phyloP scores from a whole-genome alignment of 92 coral and sea anemone genomes.

The Palythoa grandiflora region DNA sequence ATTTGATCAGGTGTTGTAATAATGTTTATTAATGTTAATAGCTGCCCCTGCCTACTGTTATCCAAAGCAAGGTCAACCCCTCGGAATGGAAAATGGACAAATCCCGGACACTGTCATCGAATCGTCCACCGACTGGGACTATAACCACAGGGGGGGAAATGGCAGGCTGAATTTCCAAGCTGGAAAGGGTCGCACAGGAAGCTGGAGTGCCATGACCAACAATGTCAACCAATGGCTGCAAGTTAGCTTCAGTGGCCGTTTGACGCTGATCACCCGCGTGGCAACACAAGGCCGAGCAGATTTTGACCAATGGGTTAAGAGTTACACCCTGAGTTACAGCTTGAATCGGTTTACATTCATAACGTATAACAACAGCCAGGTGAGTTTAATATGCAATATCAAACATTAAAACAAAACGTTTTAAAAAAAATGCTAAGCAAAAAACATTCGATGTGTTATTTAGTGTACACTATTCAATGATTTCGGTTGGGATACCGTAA shows the following conservation, averaged over 20 bases:
- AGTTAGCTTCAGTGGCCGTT: background rate
- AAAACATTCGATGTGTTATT: no score
- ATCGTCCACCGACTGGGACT: slow-evolving; percentile 14
- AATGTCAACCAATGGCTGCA: background rate
- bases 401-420: no score
- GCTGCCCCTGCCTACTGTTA: slow-evolving; percentile 15
- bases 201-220: slow-evolving; percentile 1
- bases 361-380: slow-evolving; percentile 6
- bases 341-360: slow-evolving; percentile 4
- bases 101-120: slow-evolving; percentile 17
- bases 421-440: no score
- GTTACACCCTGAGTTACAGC: background rate
- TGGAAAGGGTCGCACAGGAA: slow-evolving; percentile 9
- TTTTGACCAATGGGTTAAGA: background rate
- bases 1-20: no score
- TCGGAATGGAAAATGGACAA: slow-evolving; percentile 9
- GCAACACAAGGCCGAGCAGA: slow-evolving; percentile 17
- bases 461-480: no score
- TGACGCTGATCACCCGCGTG: slow-evolving; percentile 14
- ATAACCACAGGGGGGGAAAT: background rate
- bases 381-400: background rate
- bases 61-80: background rate
- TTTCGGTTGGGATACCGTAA: no score
- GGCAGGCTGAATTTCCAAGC: slow-evolving; percentile 23
- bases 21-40: no score